Evolutionary conservation across 2,888 invertebrate genomes (phyloP), one percentile per base, ranked within the genome.

Genomic region (Cephonodes hylas): DNA sequence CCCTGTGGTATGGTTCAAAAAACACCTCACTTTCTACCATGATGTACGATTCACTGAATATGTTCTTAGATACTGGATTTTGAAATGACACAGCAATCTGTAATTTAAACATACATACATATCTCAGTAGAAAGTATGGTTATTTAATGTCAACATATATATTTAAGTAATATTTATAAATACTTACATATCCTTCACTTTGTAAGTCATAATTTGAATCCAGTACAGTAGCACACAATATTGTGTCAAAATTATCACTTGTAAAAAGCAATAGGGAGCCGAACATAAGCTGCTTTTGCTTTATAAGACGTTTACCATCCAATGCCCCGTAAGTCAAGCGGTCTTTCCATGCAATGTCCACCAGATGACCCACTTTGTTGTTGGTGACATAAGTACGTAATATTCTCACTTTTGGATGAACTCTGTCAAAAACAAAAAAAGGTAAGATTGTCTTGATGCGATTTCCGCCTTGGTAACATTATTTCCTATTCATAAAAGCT

Each of bases 1-100:
- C 96, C 75, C 96, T 95, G 66, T 95, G 93, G 77, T 97, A 97
- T 0, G 97, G 96, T 76, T 97, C 97, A 78, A 97, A 97, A 81
- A 95, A 97, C 0, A 96, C 95, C 59, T 94, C 95, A 59, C 96
- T 95, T 80, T 97, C 96, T 1, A 96, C 93, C 96, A 97, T 96
- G 0, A 94, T 74, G 64, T 93, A 94, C 0, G 84, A 67, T 64
- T 87, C 80, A 0, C 84, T 79, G 23, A 83, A 86, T 62, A 89
- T 83, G 1, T 69, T 80, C 42, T 80, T 80, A 0, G 89, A 85
- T 4, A 89, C 84, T 15, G 86, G 85, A 53, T 76, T 86, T 74
- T 89, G 83, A 74, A 92, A 91, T 45, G 86, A 83, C 25, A 93
- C 88, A 10, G 88, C 85, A 13, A 94, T 73, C 88, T 93, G 84